Conservation (phyloP, 2,113 vertebrate genomes). For the Prietella phreatophila region DNA sequence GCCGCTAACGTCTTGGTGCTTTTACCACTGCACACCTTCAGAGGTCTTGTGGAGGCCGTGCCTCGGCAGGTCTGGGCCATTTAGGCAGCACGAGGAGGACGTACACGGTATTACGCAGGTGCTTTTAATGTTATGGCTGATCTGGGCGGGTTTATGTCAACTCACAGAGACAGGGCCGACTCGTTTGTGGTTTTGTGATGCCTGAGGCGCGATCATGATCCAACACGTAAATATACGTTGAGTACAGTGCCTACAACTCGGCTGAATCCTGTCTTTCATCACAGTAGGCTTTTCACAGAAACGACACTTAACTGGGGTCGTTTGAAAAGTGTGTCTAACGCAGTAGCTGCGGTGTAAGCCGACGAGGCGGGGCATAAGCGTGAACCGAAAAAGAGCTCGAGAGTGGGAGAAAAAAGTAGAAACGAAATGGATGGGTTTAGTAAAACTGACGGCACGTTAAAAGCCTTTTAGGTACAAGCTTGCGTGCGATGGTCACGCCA, state of each 20-base stretch:
- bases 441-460: no score
- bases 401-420: no score
- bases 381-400: no score
- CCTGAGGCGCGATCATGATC: background rate
- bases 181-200: background rate
- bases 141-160: background rate
- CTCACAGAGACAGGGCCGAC: background rate
- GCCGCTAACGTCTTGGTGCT: no score
- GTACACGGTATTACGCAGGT: no score
- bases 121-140: no score
- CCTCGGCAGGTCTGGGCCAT: no score
- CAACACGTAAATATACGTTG: background rate
- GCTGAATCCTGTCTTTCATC: background rate
- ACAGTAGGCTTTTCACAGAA: background rate
- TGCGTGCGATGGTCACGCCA: background rate
- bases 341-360: background rate
- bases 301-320: background rate
- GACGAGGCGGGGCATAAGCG: background rate
- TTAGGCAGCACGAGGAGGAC: no score
- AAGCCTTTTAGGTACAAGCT: no score
- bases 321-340: background rate
- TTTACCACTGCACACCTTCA: no score
- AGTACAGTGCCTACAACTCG: background rate
- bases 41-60: no score
- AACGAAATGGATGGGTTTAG: no score